Base-by-base conservation (phyloP, 2,797 vertebrate species). In the Crax fasciolata region DNA sequence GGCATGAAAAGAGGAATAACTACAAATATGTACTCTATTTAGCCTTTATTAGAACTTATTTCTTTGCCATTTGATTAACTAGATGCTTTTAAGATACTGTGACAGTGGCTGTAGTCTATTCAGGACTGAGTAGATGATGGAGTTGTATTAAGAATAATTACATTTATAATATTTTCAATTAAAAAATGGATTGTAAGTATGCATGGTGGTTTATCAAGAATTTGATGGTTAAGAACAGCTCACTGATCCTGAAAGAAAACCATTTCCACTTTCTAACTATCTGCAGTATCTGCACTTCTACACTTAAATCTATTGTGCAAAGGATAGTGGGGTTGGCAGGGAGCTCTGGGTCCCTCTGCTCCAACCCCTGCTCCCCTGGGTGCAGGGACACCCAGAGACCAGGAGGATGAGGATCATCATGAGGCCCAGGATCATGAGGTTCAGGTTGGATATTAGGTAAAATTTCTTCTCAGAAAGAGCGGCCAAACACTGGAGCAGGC, bases 11-110 rank as follows among this genome's bases (percentile, higher is more conserved):
- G 35, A 48, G 32, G 63, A 88, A 25, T 32, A 81, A 38, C n/a
- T 55, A 25, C 13, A 66, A 70, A 25, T 49, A 6, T 0, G 0
- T 51, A 6, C 24, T 84, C 57, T 23, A 3, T 23, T 57, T 52
- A 65, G 13, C 18, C 55, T 84, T 85, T 77, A 5, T 43, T 51
- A 49, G 30, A 74, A 32, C 54, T 74, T 46, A 28, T 68, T 78
- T 72, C 21, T 92, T 49, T 82, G 35, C 11, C 6, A 7, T 76
- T 27, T 77, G 44, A 39, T 63, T 44, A 68, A 39, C 10, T 41
- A 27, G 25, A 15, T 81, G 11, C 28, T 65, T 78, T 65, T 68
- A 86, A 67, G 24, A n/a, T 25, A 4, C 15, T n/a, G 3, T 74
- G 58, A 16, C 0, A 0, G n/a, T 72, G 39, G 10, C 67, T 86